Evolutionary conservation across 2,888 invertebrate genomes (phyloP), one percentile per base, ranked within the genome.

Genomic region (Lasioglossum leucozonium): DNA sequence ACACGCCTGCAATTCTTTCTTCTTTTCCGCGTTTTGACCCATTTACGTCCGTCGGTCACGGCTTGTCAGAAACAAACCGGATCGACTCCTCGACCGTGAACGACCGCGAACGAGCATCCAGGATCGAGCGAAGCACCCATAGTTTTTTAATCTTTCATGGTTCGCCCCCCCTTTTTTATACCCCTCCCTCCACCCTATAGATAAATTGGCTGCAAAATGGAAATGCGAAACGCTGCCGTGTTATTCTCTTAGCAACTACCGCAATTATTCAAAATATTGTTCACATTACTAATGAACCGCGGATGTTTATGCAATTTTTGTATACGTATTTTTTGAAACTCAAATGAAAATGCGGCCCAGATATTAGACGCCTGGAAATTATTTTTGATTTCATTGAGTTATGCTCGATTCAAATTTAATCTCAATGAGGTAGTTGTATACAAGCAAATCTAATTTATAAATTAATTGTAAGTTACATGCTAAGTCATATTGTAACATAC

Each of bases 1-100:
- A 34, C n/a, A n/a, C 67, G 37, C 37, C 22, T 10, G 37, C 22
- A 4, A 86, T 89, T 88, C 88, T 89, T 90, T 85, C 69, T 88
- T 44, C 44, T 77, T 65, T 80, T 44, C 80, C 77, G 34, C 72
- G 86, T 74, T 81, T 72, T 72, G 85, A 81, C 80, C 80, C 74
- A 78, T 81, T 86, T 85, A 72, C 77, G 75, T 77, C 42, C 58
- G 55, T 18, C 10, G 44, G n/a, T 6, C 67, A 37, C 67, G 40
- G 37, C 37, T 40, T 11, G 40, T 37, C 69, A 5, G 69, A 22
- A n/a, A 69, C 40, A 40, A 22, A 3, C 18, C 6, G 30, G 18
- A 65, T 34, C 65, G 65, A 16, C 30, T 16, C 16, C 30, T 62
- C n/a, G 58, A 30, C 55, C n/a, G 4, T 0, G 58, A 58, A 26